A percentile compares a stretch with the other conserved stretches of the same genome.
These are phyloP conservation scores for Chiridota heheva DNA, from an alignment of 35 echinoderm and acorn worm species.

Conservation along the genomic window DNA sequence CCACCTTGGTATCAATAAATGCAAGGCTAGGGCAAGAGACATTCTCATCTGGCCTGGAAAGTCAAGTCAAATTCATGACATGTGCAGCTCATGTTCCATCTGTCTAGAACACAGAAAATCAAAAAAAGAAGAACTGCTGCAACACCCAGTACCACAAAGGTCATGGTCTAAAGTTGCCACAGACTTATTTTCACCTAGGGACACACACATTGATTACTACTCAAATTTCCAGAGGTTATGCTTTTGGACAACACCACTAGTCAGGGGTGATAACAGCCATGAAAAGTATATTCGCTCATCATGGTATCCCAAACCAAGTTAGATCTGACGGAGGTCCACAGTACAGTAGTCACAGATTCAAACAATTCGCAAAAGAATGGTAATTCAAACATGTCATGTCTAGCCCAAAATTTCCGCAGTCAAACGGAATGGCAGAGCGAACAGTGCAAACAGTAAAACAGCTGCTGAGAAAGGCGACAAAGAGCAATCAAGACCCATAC, in stretches of 20 bases:
- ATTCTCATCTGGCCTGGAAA: conserved; percentile 47
- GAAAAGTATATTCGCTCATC: conserved; percentile 32
- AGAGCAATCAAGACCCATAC: conserved; percentile 15
- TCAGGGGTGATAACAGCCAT: conserved; percentile 10
- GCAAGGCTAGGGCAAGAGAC: conserved; percentile 42
- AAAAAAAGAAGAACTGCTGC: conserved; percentile 29
- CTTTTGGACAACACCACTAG: conserved; percentile 28
- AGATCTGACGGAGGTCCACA: conserved; percentile 11
- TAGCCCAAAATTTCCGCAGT: conserved; percentile 25
- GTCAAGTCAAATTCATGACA: conserved; percentile 50
- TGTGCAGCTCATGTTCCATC: conserved; percentile 10
- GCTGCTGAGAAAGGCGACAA: conserved; percentile 23
- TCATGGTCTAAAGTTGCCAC: conserved; percentile 23
- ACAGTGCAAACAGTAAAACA: conserved; percentile 24
- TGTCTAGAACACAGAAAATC: conserved; percentile 41
- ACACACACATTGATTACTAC: conserved; percentile 15
- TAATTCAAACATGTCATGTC: conserved; percentile 5
- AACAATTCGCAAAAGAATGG: conserved; percentile 29
- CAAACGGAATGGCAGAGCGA: conserved; percentile 23
- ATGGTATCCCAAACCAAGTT: conserved; percentile 47
- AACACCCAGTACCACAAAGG: conserved; percentile 14
- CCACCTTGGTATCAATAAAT: conserved; percentile 41
- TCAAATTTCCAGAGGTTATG: conserved; percentile 57
- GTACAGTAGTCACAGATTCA: neutral
- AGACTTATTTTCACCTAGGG: conserved; percentile 20